A percentile compares a stretch with the other conserved stretches of the same genome.
Conservation (phyloP, 2,888 invertebrate genomes). For the Myopa testacea region DNA sequence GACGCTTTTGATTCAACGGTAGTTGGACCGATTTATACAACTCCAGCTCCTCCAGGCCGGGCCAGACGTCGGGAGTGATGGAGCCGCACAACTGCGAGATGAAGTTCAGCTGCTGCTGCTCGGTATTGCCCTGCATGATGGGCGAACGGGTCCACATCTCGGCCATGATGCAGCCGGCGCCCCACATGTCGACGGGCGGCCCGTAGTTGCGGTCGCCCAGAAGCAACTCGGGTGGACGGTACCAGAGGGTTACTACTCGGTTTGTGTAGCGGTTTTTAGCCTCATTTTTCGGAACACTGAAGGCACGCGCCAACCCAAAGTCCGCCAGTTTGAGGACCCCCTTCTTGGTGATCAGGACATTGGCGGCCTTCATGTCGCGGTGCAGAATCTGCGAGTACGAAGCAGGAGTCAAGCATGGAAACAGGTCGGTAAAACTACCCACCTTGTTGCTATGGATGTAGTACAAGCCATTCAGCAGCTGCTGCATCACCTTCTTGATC, state of each 20-base stretch:
- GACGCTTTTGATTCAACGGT: slow-evolving; percentile 86
- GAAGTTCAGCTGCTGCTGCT: slow-evolving; percentile 93
- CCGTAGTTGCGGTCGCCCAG: slow-evolving; percentile 92
- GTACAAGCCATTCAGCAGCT: slow-evolving; percentile 87
- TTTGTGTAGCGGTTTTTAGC: slow-evolving; percentile 94
- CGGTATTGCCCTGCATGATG: slow-evolving; percentile 96
- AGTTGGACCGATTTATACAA: slow-evolving; percentile 89
- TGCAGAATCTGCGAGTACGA: background rate
- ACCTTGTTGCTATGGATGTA: slow-evolving; percentile 96
- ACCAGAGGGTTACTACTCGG: slow-evolving; percentile 97
- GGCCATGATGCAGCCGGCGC: slow-evolving; percentile 99
- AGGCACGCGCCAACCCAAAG: slow-evolving; percentile 96
- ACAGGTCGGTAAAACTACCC: background rate
- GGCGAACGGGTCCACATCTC: slow-evolving; percentile 99
- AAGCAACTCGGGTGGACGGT: slow-evolving; percentile 75
- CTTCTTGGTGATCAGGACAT: slow-evolving; percentile 95
- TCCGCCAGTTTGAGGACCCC: slow-evolving; percentile 96
- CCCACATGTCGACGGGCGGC: slow-evolving; percentile 96
- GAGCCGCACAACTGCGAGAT: slow-evolving; percentile 97
- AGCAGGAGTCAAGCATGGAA: background rate
- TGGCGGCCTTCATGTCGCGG: slow-evolving; percentile 99
- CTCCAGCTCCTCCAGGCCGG: slow-evolving; percentile 90
- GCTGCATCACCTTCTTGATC: slow-evolving; percentile 94
- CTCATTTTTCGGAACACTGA: slow-evolving; percentile 88
- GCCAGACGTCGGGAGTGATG: slow-evolving; percentile 92